These are phyloP conservation scores for Ceratothoa steindachneri DNA, from an alignment of 2,888 invertebrate species.

Conservation along the genomic window DNA sequence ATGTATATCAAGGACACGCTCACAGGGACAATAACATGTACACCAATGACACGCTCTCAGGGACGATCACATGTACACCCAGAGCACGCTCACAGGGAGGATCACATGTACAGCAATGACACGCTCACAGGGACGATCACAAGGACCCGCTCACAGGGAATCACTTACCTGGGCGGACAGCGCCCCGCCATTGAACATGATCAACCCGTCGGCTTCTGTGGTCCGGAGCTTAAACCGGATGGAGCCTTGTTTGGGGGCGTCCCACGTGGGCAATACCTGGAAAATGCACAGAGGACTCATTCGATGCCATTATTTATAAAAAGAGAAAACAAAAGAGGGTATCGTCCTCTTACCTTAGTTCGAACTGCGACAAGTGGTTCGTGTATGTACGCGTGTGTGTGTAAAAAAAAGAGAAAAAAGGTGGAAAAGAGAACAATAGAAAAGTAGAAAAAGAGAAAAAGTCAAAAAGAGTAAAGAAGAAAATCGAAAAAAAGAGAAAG, in stretches of 20 bases:
- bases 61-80: too few species aligned
- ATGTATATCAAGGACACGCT: too few species aligned
- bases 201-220: slow-evolving; percentile 87
- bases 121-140: too few species aligned
- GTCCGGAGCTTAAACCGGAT: slow-evolving; percentile 93
- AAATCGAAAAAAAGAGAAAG: slow-evolving; percentile 2
- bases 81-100: too few species aligned
- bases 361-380: neutral
- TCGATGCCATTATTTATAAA: neutral
- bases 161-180: slow-evolving; percentile 34
- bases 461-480: neutral
- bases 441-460: neutral
- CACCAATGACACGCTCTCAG: too few species aligned
- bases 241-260: slow-evolving; percentile 77
- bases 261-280: slow-evolving; percentile 85
- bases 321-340: neutral
- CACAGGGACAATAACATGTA: too few species aligned
- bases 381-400: neutral
- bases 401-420: neutral
- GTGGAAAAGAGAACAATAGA: neutral
- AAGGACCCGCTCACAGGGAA: too few species aligned
- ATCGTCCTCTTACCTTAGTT: neutral
- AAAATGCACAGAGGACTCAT: neutral
- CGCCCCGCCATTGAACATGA: slow-evolving; percentile 80
- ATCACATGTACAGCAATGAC: too few species aligned